Percentiles rank a stretch among this genome's conserved stretches.
phyloP scores from a whole-genome alignment of 1,140 invertebrate genomes.

The Phymastichus coffea region DNA sequence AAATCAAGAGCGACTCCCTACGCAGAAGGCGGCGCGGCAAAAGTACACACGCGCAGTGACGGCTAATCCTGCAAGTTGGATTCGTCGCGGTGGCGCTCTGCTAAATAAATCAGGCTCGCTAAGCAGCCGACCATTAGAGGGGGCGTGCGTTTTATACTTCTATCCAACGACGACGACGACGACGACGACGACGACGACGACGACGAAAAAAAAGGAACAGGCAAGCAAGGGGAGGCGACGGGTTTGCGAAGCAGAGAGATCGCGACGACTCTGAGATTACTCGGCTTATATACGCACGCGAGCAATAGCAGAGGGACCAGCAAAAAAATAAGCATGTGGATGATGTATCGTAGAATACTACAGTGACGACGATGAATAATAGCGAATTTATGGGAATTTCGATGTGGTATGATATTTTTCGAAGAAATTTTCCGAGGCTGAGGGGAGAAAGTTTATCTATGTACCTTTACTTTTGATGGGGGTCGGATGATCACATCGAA shows the following conservation, averaged over 20 bases:
- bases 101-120: slow-evolving; percentile 50
- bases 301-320: too few species aligned
- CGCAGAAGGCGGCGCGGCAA: slow-evolving; percentile 40
- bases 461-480: too few species aligned
- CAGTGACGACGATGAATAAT: slow-evolving; percentile 12
- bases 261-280: slow-evolving; percentile 3
- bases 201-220: too few species aligned
- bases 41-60: slow-evolving; percentile 39
- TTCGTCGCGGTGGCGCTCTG: slow-evolving; percentile 46
- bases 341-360: slow-evolving; percentile 9
- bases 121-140: slow-evolving; percentile 43
- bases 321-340: too few species aligned
- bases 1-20: too few species aligned
- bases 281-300: slow-evolving; percentile 17
- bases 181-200: too few species aligned
- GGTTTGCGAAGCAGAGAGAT: neutral
- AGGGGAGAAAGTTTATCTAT: too few species aligned
- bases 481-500: too few species aligned
- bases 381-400: slow-evolving; percentile 3
- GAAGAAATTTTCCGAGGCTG: too few species aligned
- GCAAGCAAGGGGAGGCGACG: neutral
- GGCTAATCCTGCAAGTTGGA: slow-evolving; percentile 40
- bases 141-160: too few species aligned
- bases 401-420: too few species aligned
- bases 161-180: too few species aligned